Evolutionary conservation across 2,113 vertebrate genomes (phyloP).

Genomic region (Halichoeres trimaculatus): DNA sequence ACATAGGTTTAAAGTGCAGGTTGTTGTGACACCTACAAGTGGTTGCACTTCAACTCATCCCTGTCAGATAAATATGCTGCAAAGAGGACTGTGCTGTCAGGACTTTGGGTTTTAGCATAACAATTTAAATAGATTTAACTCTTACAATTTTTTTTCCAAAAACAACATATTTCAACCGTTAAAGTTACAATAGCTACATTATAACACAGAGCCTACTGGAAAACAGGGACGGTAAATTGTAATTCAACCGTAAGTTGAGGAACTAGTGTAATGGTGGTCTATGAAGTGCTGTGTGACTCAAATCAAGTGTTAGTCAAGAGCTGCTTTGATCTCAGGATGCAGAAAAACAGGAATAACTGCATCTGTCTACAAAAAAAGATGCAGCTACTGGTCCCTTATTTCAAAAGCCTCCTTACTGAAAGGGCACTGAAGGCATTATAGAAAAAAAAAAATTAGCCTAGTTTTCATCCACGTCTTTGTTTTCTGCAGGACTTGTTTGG

Average conservation of each 20-base stretch:
- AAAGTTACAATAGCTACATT: background rate
- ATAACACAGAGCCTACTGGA: background rate
- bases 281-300: constrained; percentile 70
- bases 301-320: constrained; percentile 67
- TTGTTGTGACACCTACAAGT: constrained; percentile 38
- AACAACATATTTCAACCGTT: background rate
- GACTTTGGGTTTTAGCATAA: background rate
- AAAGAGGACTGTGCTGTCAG: background rate
- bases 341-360: constrained; percentile 36
- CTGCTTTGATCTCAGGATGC: constrained; percentile 23
- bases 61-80: constrained; percentile 47
- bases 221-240: background rate
- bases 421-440: too few relatives aligned
- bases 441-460: too few relatives aligned
- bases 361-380: background rate
- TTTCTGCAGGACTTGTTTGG: constrained; percentile 92
- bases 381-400: background rate
- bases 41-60: background rate
- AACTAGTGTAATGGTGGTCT: constrained; percentile 52
- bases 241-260: constrained; percentile 21
- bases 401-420: too few relatives aligned
- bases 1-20: background rate
- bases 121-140: too few relatives aligned
- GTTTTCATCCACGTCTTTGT: too few relatives aligned
- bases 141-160: constrained; percentile 1